phyloP scores from a whole-genome alignment of 2,113 vertebrate species.

The Psephotus haematonotus region DNA sequence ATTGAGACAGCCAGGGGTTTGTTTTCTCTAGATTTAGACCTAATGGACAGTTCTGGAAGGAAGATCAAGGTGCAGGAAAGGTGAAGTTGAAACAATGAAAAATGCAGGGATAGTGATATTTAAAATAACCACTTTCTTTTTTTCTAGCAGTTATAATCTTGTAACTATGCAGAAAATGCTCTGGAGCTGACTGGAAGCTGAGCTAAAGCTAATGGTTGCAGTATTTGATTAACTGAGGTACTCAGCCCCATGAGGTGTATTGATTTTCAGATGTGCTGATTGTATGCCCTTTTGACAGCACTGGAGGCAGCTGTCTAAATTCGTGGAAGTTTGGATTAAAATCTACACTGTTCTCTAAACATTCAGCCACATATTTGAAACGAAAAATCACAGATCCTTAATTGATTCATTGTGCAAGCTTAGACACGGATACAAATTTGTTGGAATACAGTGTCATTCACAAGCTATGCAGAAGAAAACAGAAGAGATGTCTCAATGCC shows the following conservation, averaged over 20 bases:
- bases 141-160: not conserved
- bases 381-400: not conserved
- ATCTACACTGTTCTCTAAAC: not conserved
- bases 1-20: not conserved
- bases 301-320: not conserved
- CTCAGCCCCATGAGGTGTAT: not conserved
- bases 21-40: not conserved
- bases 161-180: not conserved
- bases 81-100: not conserved
- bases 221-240: not conserved
- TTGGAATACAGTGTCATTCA: not conserved
- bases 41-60: not conserved
- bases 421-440: not conserved
- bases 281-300: not conserved
- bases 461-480: not conserved
- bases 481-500: not conserved
- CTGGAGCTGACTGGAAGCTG: not conserved
- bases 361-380: not conserved
- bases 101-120: not conserved
- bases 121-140: not conserved
- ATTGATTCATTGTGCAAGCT: not conserved
- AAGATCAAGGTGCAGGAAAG: not conserved
- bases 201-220: not conserved
- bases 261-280: slow-evolving; percentile 23
- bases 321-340: not conserved